Base-by-base conservation (phyloP, 2,797 vertebrate species). In the Sebastes nivosus region DNA sequence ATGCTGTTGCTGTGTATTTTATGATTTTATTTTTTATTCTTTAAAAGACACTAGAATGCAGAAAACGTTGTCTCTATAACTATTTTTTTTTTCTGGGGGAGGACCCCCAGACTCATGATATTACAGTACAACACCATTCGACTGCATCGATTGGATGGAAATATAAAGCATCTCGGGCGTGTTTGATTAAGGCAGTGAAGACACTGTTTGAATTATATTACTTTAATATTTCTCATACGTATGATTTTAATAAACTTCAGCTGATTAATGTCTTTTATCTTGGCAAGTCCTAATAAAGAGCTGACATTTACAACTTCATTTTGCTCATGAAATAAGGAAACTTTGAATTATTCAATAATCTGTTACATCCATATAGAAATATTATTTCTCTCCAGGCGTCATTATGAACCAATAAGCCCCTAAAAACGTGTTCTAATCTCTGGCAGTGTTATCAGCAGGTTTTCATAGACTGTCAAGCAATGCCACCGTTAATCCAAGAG, bases 401-500 rank as follows among this genome's bases (percentile, higher is more conserved):
- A 60, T 34, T 78, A 60, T 79, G 24, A 55, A 34, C 52, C 25
- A 77, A 25, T 60, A 55, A 85, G 61, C 34, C 2, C 2, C 16
- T 69, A 73, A 84, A 82, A 77, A 50, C 6, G 9, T 85, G 58
- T 74, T 75, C 78, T 82, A 86, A 90, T 92, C 79, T 89, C 18
- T 70, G 34, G 3, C 38, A 64, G 76, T 80, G 75, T 65, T 79
- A 68, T 83, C 63, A 64, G 73, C 27, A 58, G 30, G 66, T 87
- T 85, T 85, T 90, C 61, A 58, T 78, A 80, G 64, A 77, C 60
- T 68, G 61, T 83, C 67, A 72, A 72, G 46, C 69, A 75, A 57
- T 75, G 52, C 75, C 66, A 61, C 77, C 67, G 78, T 81, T 95
- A 95, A 96, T 95, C 94, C 93, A 87, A 69, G 57, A 93, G 84